Evolutionary conservation across 2,797 vertebrate genomes (phyloP).

Genomic region (Clamator glandarius): DNA sequence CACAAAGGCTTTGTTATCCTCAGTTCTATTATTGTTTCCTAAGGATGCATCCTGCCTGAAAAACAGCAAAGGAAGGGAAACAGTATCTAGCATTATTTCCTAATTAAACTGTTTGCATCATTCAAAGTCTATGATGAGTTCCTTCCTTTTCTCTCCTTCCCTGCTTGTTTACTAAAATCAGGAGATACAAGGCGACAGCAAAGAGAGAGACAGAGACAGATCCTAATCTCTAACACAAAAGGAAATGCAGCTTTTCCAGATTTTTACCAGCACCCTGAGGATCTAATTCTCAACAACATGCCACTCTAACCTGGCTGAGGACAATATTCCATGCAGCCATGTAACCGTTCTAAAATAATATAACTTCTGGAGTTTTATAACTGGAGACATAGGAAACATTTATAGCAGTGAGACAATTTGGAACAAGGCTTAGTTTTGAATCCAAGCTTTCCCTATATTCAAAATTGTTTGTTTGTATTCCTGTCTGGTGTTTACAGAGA

Average conservation of each 20-base stretch:
- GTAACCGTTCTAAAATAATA: background rate
- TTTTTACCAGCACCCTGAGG: conserved; percentile 13
- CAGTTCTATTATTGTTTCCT: conserved; percentile 63
- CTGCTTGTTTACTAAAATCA: conserved; percentile 57
- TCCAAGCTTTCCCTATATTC: background rate
- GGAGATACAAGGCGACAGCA: conserved; percentile 16
- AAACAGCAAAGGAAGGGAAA: conserved; percentile 68
- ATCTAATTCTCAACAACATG: background rate
- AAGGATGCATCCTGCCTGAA: conserved; percentile 70
- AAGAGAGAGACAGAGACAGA: background rate
- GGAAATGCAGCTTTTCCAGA: conserved; percentile 9
- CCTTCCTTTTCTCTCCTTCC: conserved; percentile 60
- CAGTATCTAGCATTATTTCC: conserved; percentile 61
- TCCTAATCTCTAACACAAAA: conserved; percentile 42
- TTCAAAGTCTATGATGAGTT: conserved; percentile 57
- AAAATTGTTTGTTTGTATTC: background rate
- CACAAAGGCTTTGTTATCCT: conserved; percentile 56
- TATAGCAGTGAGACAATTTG: background rate
- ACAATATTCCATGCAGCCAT: background rate
- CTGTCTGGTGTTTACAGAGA: conserved; percentile 14
- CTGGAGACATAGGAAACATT: background rate
- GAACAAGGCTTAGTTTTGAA: background rate
- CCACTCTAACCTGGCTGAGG: background rate
- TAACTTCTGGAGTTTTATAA: background rate
- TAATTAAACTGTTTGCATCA: conserved; percentile 68